phyloP scores from a whole-genome alignment of 2,797 vertebrate genomes.

The Poeciliopsis infans region DNA sequence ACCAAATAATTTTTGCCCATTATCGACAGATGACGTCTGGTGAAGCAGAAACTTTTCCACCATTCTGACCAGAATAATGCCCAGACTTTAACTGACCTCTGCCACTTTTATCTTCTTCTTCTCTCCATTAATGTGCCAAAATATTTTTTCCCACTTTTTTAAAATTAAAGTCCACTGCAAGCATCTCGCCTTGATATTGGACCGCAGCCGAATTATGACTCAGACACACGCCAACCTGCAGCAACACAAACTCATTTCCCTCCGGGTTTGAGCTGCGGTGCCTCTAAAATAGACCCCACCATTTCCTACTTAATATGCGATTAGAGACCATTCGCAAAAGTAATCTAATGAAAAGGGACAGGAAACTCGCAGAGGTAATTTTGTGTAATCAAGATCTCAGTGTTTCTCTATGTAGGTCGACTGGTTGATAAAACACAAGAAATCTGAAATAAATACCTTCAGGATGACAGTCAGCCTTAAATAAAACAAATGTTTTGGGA shows the following conservation, averaged over 20 bases:
- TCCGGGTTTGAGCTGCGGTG: constrained; percentile 6
- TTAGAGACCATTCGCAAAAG: constrained; percentile 52
- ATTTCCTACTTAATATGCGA: constrained; percentile 57
- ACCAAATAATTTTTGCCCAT: not conserved
- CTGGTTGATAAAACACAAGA: constrained; percentile 3
- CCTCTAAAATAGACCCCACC: constrained; percentile 38
- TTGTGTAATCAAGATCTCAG: constrained; percentile 23
- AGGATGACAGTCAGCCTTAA: not conserved
- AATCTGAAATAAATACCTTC: not conserved
- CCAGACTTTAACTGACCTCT: constrained; percentile 26
- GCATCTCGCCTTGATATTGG: constrained; percentile 33
- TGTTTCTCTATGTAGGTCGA: not conserved
- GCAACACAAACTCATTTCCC: constrained; percentile 34
- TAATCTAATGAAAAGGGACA: constrained; percentile 54
- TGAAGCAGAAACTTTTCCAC: not conserved
- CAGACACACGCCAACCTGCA: constrained; percentile 39
- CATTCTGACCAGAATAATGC: constrained; percentile 14
- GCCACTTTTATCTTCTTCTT: constrained; percentile 6
- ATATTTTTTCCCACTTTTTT: constrained; percentile 1
- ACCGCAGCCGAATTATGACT: constrained; percentile 27
- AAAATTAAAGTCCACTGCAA: constrained; percentile 23
- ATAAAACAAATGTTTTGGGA: not conserved
- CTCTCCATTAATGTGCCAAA: constrained; percentile 4
- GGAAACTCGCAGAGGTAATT: constrained; percentile 43
- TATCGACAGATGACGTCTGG: not conserved